These are phyloP conservation scores for Graphium colonna DNA, from an alignment of 2,888 invertebrate genomes.

Conservation along the genomic window DNA sequence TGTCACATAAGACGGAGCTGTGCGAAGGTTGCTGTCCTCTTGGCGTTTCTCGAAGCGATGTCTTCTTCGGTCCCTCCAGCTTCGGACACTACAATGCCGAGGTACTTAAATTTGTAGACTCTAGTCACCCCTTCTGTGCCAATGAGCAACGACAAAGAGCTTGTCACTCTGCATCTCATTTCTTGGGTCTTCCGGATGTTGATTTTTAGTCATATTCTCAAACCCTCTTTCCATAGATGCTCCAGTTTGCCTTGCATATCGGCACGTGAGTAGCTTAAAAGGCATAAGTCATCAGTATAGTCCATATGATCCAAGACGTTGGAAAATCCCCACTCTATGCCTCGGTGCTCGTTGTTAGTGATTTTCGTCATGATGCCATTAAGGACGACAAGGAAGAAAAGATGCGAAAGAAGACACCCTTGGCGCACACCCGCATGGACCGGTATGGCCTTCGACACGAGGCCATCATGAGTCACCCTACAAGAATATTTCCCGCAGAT, in stretches of 20 bases:
- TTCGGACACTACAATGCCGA: background rate
- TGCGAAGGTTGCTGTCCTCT: conserved; percentile 12
- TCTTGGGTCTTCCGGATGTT: too few species aligned
- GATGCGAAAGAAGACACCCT: too few species aligned
- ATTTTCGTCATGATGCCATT: too few species aligned
- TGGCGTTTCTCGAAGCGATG: conserved; percentile 12
- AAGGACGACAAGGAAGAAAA: too few species aligned
- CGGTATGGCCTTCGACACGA: too few species aligned
- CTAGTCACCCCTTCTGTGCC: background rate
- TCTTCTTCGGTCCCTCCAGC: conserved; percentile 12
- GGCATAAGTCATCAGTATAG: too few species aligned
- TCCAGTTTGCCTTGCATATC: background rate
- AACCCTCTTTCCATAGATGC: background rate
- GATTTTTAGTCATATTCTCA: background rate
- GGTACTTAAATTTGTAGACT: background rate
- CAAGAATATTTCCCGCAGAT: too few species aligned
- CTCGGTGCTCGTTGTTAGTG: too few species aligned
- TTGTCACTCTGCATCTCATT: too few species aligned
- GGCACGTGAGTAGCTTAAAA: background rate
- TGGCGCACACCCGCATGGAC: too few species aligned
- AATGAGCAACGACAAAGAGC: too few species aligned
- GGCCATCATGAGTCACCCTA: too few species aligned
- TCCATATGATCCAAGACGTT: background rate
- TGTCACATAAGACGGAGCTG: conserved; percentile 9
- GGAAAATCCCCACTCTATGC: background rate